Conservation (phyloP, 1,140 invertebrate genomes). For the Homarus americanus region DNA sequence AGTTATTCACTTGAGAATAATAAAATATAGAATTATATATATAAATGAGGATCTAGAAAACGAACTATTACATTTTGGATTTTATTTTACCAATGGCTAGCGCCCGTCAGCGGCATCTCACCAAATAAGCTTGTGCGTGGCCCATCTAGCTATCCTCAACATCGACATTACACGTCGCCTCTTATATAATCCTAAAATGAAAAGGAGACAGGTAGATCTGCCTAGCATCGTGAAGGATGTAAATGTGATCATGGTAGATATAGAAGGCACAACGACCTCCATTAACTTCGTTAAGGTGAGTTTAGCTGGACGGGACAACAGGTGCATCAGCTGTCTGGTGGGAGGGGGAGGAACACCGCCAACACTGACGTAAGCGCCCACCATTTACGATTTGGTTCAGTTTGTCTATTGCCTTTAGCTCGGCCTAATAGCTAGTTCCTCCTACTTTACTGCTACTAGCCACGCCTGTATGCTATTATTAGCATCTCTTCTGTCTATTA, state of each 20-base stretch:
- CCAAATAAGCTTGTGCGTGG: no score
- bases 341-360: not conserved
- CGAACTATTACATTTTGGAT: no score
- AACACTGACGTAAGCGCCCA: conserved; percentile 31
- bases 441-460: not conserved
- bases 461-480: not conserved
- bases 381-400: not conserved
- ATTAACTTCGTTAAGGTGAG: conserved; percentile 75
- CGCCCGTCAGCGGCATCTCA: no score
- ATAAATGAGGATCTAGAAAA: not conserved
- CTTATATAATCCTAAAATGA: conserved; percentile 38
- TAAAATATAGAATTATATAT: not conserved
- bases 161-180: no score
- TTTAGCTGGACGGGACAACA: conserved; percentile 33
- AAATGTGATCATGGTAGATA: conserved; percentile 63
- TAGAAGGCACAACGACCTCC: conserved; percentile 73
- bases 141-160: no score
- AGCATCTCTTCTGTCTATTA: not conserved
- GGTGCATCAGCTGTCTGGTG: conserved; percentile 31
- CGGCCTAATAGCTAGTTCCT: not conserved
- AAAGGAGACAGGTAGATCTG: not conserved
- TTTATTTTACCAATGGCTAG: no score
- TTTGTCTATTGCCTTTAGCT: no score
- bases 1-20: not conserved
- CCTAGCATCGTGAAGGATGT: conserved; percentile 23